Conservation (phyloP, 2,797 vertebrate genomes). For the Danio aesculapii region DNA sequence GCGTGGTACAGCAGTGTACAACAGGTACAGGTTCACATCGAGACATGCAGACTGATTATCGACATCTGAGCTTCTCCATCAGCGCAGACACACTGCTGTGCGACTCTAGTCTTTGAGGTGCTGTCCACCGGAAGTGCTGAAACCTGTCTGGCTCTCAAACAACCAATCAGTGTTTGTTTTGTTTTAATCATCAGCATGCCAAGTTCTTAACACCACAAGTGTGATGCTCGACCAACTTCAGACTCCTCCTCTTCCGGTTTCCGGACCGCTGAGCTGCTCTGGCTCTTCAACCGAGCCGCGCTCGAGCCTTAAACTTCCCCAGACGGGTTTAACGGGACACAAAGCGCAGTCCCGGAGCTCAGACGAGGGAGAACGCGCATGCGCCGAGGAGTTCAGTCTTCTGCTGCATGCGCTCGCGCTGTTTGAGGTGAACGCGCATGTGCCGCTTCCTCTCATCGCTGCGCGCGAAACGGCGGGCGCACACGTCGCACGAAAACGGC, state of each 20-base stretch:
- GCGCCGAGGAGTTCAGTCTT: conserved; percentile 86
- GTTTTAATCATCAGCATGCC: conserved; percentile 2
- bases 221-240: conserved; percentile 20
- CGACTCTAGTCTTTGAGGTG: not conserved
- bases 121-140: conserved; percentile 29
- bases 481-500: conserved; percentile 94
- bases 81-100: conserved; percentile 28
- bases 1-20: conserved; percentile 40
- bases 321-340: not conserved
- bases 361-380: conserved; percentile 76
- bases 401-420: conserved; percentile 88
- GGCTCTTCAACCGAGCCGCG: conserved; percentile 36
- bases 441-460: conserved; percentile 93
- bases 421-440: conserved; percentile 93
- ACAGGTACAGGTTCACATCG: conserved; percentile 44
- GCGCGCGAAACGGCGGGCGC: conserved; percentile 91
- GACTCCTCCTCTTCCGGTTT: not conserved
- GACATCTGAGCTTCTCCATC: conserved; percentile 20
- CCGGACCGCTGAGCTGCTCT: conserved; percentile 12
- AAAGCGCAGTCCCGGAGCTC: conserved; percentile 27
- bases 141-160: conserved; percentile 9
- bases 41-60: conserved; percentile 36
- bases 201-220: not conserved
- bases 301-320: conserved; percentile 42
- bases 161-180: not conserved